phyloP scores from a whole-genome alignment of 92 coral and sea anemone genomes.

The Palythoa caribaeorum region DNA sequence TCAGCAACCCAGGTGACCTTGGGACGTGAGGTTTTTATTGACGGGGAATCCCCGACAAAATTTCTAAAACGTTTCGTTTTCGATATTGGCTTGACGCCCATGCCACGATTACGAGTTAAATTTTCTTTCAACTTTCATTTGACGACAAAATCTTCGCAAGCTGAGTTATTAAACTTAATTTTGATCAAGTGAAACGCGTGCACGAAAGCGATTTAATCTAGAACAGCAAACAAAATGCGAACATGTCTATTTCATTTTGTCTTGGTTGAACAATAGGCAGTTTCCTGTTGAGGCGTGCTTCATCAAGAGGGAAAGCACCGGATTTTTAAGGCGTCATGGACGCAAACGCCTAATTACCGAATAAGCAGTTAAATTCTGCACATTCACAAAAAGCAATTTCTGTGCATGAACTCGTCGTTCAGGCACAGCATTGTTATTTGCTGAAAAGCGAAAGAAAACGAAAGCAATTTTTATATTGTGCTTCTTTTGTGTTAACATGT shows the following conservation, averaged over 20 bases:
- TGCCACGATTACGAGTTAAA: neutral
- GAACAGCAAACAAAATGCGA: neutral
- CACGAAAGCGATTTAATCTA: neutral
- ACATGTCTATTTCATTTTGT: neutral
- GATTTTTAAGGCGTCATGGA: no score
- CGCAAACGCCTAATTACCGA: neutral
- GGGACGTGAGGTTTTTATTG: neutral
- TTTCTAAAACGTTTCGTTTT: neutral
- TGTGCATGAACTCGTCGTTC: neutral
- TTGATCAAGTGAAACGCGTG: neutral
- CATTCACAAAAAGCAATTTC: neutral
- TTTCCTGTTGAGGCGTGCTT: neutral
- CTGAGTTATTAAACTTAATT: neutral
- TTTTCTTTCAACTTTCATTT: neutral
- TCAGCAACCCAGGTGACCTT: neutral
- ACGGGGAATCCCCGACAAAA: constrained; percentile 66
- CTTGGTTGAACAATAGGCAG: neutral
- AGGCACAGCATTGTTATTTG: neutral
- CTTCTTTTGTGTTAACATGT: no score
- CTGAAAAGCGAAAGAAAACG: neutral
- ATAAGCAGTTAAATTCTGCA: neutral
- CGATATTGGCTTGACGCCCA: neutral
- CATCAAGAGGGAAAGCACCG: neutral
- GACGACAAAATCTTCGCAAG: neutral
- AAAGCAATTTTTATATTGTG: neutral